These are phyloP conservation scores for Callaeas wilsoni DNA, from an alignment of 2,113 vertebrate species.

Conservation along the genomic window DNA sequence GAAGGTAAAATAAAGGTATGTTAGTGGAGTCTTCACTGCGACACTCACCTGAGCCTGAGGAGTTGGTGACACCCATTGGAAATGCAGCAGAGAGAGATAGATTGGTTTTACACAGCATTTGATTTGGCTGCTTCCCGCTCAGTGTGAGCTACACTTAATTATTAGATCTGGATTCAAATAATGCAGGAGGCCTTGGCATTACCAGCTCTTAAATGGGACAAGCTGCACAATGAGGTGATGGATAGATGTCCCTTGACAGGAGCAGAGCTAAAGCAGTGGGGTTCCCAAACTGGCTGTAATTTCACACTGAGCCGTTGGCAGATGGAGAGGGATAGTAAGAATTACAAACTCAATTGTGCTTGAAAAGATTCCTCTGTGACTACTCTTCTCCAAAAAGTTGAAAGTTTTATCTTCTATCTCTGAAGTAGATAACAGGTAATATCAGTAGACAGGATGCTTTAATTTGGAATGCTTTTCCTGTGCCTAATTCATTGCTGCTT, in stretches of 20 bases:
- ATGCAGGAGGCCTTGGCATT: slow-evolving; percentile 13
- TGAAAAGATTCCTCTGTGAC: not conserved
- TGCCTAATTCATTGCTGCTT: not conserved
- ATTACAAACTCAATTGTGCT: slow-evolving; percentile 1
- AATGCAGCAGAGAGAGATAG: not conserved
- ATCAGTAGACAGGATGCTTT: not conserved
- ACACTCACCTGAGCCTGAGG: not conserved
- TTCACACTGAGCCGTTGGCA: slow-evolving; percentile 28
- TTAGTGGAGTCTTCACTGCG: not conserved
- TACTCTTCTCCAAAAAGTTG: not conserved
- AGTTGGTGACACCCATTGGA: not conserved
- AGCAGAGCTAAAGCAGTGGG: not conserved
- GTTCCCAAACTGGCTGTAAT: slow-evolving; percentile 57
- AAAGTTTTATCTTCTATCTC: not conserved
- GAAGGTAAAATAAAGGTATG: not conserved
- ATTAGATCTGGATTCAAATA: not conserved
- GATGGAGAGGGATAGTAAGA: not conserved
- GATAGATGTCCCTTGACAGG: slow-evolving; percentile 12
- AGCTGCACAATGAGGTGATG: slow-evolving; percentile 11
- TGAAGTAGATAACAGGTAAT: not conserved
- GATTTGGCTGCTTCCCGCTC: not conserved
- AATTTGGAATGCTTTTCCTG: not conserved
- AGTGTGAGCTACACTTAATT: not conserved
- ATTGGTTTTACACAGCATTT: not conserved
- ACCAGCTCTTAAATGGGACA: not conserved